phyloP scores from a whole-genome alignment of 2,113 vertebrate species.

The Microtus oregoni region DNA sequence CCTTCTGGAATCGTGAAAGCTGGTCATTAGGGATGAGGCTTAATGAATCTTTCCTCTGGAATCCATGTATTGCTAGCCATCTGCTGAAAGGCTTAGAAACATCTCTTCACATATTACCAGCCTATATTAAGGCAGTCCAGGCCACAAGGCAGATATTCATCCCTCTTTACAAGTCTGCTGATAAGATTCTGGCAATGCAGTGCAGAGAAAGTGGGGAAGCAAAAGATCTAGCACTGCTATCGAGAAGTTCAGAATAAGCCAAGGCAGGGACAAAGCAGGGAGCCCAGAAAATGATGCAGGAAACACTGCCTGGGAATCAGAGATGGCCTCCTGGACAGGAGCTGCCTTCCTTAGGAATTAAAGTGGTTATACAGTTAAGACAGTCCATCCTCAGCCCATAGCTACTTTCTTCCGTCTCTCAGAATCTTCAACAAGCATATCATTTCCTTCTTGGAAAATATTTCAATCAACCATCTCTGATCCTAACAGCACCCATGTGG shows the following conservation, averaged over 20 bases:
- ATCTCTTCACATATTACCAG: not conserved
- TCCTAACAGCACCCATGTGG: not conserved
- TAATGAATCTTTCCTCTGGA: not conserved
- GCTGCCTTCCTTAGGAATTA: not conserved
- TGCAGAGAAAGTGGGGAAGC: not conserved
- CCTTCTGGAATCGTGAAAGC: not conserved
- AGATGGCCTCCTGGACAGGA: not conserved
- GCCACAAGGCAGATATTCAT: not conserved
- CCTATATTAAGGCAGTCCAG: not conserved
- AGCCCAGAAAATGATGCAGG: not conserved
- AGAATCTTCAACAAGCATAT: not conserved
- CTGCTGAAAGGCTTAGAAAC: not conserved
- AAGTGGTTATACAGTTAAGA: not conserved
- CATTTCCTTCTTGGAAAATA: not conserved
- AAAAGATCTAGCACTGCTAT: not conserved
- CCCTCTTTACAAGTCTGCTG: not conserved
- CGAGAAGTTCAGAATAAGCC: not conserved
- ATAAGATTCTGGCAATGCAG: not conserved
- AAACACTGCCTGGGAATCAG: not conserved
- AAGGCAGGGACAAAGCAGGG: not conserved
- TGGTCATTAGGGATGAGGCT: not conserved
- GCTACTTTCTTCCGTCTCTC: not conserved
- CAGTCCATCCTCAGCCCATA: not conserved
- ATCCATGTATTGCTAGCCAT: not conserved
- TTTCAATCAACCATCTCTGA: not conserved